Evolutionary conservation across 2,113 vertebrate species (phyloP).

Genomic region (Lophura nycthemera): DNA sequence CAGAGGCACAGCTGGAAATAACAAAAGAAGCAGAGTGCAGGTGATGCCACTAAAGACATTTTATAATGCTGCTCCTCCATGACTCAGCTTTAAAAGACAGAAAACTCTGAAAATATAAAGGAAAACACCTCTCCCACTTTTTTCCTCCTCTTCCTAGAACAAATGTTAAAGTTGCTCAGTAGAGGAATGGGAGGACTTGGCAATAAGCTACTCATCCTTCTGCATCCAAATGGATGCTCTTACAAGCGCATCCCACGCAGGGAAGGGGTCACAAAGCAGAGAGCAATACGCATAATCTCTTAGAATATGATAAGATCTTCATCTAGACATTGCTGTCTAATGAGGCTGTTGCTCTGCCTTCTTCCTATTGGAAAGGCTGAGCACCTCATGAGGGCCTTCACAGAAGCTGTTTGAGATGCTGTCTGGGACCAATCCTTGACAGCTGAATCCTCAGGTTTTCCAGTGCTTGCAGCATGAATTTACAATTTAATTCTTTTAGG

Average conservation of each 20-base stretch:
- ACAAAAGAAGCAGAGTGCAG: background rate
- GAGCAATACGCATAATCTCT: background rate
- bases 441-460: background rate
- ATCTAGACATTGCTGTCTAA: background rate
- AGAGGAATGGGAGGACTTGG: background rate
- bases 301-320: background rate
- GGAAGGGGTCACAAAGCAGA: background rate
- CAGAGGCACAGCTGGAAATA: slow-evolving; percentile 25
- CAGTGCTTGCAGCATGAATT: background rate
- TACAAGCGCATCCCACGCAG: background rate
- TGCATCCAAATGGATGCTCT: background rate
- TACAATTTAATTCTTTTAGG: background rate
- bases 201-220: background rate
- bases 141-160: background rate
- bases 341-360: background rate
- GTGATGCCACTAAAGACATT: background rate
- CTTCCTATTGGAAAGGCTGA: background rate
- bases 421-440: background rate
- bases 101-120: background rate
- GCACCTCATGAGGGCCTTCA: background rate
- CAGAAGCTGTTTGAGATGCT: background rate
- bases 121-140: background rate
- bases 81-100: background rate
- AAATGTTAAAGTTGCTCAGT: background rate
- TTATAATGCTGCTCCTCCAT: background rate